These are phyloP conservation scores for Onychomys leucogaster DNA, from an alignment of 2,797 vertebrate species.

Conservation along the genomic window DNA sequence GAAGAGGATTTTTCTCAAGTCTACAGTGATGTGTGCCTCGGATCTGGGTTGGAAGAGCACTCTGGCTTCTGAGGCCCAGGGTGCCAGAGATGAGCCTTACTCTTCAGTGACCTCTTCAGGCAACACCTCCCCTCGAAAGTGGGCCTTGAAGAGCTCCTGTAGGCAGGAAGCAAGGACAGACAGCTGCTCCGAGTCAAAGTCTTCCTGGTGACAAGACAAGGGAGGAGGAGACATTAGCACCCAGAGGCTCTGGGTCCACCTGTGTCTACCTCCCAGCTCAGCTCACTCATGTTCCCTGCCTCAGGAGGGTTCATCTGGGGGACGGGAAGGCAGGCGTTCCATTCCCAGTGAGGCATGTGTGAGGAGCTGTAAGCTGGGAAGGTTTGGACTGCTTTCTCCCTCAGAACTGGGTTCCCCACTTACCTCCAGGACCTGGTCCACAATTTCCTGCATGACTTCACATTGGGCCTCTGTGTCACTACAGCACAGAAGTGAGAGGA, in stretches of 20 bases:
- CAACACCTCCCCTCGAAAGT: constrained; percentile 96
- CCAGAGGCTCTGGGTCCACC: background rate
- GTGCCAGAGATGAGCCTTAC: constrained; percentile 86
- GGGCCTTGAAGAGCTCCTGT: constrained; percentile 96
- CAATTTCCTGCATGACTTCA: constrained; percentile 98
- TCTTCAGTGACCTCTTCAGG: constrained; percentile 97
- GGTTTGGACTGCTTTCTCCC: constrained; percentile 2
- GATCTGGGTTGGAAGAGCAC: background rate
- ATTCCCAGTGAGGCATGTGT: background rate
- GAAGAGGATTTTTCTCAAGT: background rate
- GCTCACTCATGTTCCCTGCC: background rate
- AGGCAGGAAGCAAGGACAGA: constrained; percentile 95
- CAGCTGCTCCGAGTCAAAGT: constrained; percentile 97
- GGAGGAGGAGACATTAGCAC: background rate
- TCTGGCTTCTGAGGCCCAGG: background rate
- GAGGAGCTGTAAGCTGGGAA: background rate
- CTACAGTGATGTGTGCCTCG: background rate
- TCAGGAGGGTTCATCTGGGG: background rate
- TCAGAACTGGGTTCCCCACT: constrained; percentile 43
- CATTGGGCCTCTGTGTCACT: constrained; percentile 98
- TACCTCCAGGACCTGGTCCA: constrained; percentile 98
- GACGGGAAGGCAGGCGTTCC: background rate
- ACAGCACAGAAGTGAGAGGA: constrained; percentile 68
- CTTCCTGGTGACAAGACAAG: constrained; percentile 90
- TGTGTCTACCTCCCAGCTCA: background rate